phyloP scores from a whole-genome alignment of 2,797 vertebrate species.

The Danio kyathit region DNA sequence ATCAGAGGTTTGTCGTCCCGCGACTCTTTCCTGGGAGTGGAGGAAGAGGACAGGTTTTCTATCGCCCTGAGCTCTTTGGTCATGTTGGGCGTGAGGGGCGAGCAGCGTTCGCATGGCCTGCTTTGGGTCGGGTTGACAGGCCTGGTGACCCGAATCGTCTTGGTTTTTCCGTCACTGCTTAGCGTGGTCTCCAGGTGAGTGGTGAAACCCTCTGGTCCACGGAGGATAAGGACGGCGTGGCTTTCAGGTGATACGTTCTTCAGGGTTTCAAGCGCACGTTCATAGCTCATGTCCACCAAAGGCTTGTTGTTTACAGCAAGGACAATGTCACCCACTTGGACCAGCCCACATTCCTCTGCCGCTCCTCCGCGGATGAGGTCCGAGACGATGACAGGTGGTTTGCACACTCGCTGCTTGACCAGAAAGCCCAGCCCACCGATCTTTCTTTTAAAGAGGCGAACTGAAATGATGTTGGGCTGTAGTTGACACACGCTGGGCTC shows the following conservation, averaged over 20 bases:
- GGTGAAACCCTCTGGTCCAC: constrained; percentile 95
- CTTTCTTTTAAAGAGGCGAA: constrained; percentile 95
- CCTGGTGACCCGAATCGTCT: constrained; percentile 90
- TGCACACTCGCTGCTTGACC: constrained; percentile 94
- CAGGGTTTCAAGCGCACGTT: constrained; percentile 90
- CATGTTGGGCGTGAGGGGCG: constrained; percentile 65
- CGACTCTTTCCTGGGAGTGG: constrained; percentile 67
- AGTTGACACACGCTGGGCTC: constrained; percentile 93
- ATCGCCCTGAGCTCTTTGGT: constrained; percentile 83
- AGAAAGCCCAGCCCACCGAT: constrained; percentile 95
- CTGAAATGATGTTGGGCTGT: constrained; percentile 97
- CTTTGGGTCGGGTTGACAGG: constrained; percentile 78
- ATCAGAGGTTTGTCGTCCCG: constrained; percentile 69
- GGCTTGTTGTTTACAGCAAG: constrained; percentile 95
- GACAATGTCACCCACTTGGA: constrained; percentile 97
- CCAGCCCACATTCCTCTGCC: constrained; percentile 94
- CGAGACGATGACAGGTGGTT: constrained; percentile 94
- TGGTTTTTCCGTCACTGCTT: constrained; percentile 88
- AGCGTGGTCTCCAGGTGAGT: constrained; percentile 97
- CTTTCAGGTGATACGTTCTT: constrained; percentile 91
- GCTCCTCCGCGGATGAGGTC: constrained; percentile 95
- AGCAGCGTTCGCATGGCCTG: constrained; percentile 82
- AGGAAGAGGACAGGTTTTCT: constrained; percentile 77
- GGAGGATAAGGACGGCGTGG: constrained; percentile 92
- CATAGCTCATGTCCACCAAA: constrained; percentile 93